These are phyloP conservation scores for Pedionomus torquatus DNA, from an alignment of 2,113 vertebrate genomes.

Conservation along the genomic window DNA sequence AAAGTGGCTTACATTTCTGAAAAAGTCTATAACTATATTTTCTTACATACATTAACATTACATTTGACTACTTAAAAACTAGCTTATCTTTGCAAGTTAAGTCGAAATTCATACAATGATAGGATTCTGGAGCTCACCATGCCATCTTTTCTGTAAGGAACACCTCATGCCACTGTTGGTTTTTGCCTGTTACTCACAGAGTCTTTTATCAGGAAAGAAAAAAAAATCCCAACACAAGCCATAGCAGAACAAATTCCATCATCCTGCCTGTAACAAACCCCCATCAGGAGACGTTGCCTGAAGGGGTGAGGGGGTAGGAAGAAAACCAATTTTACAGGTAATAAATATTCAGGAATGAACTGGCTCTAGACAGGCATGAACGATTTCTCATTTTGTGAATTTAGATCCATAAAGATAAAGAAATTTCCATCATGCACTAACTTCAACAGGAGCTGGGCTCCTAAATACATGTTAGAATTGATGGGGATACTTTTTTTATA, in stretches of 20 bases:
- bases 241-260: not conserved
- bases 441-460: not conserved
- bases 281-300: not conserved
- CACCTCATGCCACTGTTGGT: accelerated
- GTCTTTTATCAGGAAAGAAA: not conserved
- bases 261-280: not conserved
- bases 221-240: not conserved
- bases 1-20: not conserved
- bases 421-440: not conserved
- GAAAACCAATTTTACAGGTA: not conserved
- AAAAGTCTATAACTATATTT: not conserved
- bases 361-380: not conserved
- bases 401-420: not conserved
- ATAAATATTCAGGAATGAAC: not conserved
- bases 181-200: not conserved
- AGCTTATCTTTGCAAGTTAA: not conserved
- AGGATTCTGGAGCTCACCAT: not conserved
- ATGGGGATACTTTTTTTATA: not conserved
- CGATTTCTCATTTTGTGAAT: not conserved
- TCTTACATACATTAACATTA: not conserved
- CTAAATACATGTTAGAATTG: not conserved
- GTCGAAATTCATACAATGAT: not conserved
- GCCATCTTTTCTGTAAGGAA: not conserved
- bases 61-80: not conserved
- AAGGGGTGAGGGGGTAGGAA: not conserved